Conservation (phyloP, 2,113 vertebrate genomes). For the Labrus mixtus region DNA sequence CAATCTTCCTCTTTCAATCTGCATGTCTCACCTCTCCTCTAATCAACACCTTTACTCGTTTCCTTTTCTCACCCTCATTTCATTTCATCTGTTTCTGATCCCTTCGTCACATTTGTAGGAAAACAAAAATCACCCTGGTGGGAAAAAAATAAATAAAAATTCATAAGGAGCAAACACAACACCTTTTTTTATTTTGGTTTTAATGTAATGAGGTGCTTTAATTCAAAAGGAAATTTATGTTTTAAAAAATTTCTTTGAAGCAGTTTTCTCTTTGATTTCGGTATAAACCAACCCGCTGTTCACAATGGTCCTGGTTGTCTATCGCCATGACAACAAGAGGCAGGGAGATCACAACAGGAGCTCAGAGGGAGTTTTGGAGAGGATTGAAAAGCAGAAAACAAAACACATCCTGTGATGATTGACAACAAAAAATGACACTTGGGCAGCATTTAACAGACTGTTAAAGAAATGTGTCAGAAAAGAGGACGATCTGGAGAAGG, state of each 20-base stretch:
- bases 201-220: not conserved
- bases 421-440: not conserved
- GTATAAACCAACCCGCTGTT: conserved; percentile 6
- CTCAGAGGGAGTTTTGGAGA: conserved; percentile 26
- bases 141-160: not conserved
- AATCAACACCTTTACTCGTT: conserved; percentile 61
- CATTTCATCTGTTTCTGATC: conserved; percentile 50
- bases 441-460: not conserved
- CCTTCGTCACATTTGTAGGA: not conserved
- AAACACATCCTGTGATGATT: not conserved
- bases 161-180: not conserved
- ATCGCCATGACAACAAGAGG: conserved; percentile 70
- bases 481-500: not conserved
- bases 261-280: conserved; percentile 1
- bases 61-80: conserved; percentile 31
- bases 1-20: not conserved
- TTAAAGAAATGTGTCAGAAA: not conserved
- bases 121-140: not conserved
- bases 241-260: conserved; percentile 8
- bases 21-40: conserved; percentile 19
- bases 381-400: conserved; percentile 72
- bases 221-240: not conserved
- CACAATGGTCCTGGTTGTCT: conserved; percentile 28
- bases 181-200: not conserved
- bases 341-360: conserved; percentile 41